These are phyloP conservation scores for Galago senegalensis DNA, from an alignment of 2,797 vertebrate species.

Conservation along the genomic window DNA sequence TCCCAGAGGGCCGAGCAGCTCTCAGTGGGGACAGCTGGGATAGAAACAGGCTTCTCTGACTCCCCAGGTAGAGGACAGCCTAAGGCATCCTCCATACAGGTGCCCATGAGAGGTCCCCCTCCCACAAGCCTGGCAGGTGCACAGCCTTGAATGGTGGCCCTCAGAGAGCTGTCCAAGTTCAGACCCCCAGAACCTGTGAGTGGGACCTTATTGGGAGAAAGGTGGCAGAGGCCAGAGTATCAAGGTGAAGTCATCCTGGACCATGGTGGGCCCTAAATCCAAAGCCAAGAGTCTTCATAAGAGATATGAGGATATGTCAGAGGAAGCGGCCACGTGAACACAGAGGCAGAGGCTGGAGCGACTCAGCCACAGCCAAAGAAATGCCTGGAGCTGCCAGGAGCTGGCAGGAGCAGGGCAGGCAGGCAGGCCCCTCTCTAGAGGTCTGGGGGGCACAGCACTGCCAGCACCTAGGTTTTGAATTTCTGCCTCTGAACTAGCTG, in stretches of 20 bases:
- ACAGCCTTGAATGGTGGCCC: rapidly evolving
- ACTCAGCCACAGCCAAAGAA: rapidly evolving
- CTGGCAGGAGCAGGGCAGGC: not conserved
- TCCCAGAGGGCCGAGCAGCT: not conserved
- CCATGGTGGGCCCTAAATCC: not conserved
- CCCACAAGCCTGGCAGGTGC: not conserved
- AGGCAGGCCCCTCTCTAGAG: too few species aligned
- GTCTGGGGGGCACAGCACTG: rapidly evolving
- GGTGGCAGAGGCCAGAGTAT: too few species aligned
- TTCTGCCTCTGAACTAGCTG: not conserved
- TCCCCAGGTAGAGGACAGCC: not conserved
- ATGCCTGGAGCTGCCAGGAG: rapidly evolving
- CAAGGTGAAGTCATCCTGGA: not conserved
- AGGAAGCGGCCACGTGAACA: rapidly evolving
- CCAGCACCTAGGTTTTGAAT: not conserved
- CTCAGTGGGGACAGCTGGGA: not conserved
- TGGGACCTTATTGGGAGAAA: not conserved
- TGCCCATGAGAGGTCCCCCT: not conserved
- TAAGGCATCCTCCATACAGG: not conserved
- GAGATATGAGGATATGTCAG: not conserved
- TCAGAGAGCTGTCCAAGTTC: not conserved
- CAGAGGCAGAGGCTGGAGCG: not conserved
- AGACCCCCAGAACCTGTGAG: not conserved
- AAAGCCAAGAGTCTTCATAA: rapidly evolving
- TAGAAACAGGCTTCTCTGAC: not conserved